Evolutionary conservation across 2,113 vertebrate species (phyloP).

Genomic region (Oceanodroma tethys): DNA sequence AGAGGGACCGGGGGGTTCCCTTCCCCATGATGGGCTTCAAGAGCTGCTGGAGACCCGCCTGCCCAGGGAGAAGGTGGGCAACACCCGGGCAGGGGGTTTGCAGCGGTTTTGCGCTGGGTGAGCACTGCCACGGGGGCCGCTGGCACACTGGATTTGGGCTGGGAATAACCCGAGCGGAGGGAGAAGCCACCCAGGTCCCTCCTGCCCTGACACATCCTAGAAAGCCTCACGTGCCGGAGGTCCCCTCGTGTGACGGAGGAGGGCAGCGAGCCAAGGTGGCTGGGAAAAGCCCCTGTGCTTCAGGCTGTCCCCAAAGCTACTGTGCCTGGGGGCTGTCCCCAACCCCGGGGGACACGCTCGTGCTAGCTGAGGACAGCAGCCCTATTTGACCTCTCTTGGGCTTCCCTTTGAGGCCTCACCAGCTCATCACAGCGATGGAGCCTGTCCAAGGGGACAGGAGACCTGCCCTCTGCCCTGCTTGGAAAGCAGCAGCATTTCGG

Average conservation of each 20-base stretch:
- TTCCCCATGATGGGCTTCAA: background rate
- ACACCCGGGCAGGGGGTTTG: background rate
- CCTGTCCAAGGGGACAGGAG: background rate
- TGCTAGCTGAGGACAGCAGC: background rate
- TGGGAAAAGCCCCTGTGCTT: background rate
- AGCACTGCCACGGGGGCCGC: background rate
- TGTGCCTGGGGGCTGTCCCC: background rate
- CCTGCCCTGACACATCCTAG: background rate
- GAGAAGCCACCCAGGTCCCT: background rate
- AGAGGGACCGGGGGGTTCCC: background rate
- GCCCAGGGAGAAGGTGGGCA: background rate
- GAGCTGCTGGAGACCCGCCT: background rate
- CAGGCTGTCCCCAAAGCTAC: background rate
- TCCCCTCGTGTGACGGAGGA: accelerated
- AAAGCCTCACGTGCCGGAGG: background rate
- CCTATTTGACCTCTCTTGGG: background rate
- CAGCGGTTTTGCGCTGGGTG: background rate
- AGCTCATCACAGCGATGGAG: background rate
- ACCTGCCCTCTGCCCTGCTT: background rate
- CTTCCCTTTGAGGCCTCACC: background rate
- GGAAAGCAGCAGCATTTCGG: background rate
- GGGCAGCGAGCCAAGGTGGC: background rate
- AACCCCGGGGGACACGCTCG: accelerated
- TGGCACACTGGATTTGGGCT: background rate
- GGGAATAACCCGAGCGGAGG: background rate